Evolutionary conservation across 2,888 invertebrate genomes (phyloP).

Genomic region (Vannuccia rotundouncinata): DNA sequence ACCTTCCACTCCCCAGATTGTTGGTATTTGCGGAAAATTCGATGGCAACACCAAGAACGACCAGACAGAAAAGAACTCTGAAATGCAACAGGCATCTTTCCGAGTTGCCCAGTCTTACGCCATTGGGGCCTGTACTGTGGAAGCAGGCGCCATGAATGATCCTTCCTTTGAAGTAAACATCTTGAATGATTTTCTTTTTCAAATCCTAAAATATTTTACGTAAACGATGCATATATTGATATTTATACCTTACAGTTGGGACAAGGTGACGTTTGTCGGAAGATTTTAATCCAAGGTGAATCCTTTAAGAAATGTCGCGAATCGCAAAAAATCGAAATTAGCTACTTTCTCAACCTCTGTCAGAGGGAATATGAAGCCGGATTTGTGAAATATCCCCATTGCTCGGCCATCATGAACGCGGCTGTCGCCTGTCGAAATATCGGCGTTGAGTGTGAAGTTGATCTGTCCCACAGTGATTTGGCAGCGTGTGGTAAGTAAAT

Average conservation of each 20-base stretch:
- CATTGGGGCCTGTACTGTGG: constrained; percentile 24
- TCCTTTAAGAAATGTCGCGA: constrained; percentile 34
- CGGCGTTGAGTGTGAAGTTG: constrained; percentile 27
- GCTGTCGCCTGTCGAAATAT: constrained; percentile 18
- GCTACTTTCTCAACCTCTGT: constrained; percentile 1
- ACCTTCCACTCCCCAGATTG: constrained; percentile 22
- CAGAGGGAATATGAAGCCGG: constrained; percentile 25
- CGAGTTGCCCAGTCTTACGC: constrained; percentile 33
- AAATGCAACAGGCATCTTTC: constrained; percentile 27
- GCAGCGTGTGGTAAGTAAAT: constrained; percentile 24
- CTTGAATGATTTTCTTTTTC: no score
- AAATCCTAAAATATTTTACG: no score
- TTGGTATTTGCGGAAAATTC: constrained; percentile 39
- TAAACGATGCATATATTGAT: neutral
- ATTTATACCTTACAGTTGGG: neutral
- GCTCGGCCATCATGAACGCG: constrained; percentile 32
- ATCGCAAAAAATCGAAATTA: constrained; percentile 8
- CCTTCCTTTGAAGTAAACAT: neutral
- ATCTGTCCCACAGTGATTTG: neutral
- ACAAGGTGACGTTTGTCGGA: constrained; percentile 25
- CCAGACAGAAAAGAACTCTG: constrained; percentile 31
- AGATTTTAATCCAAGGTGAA: constrained; percentile 20
- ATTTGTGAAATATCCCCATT: neutral
- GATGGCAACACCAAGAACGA: constrained; percentile 38
- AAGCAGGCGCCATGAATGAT: neutral